Base-by-base conservation (phyloP, 2,888 invertebrate genomes). In the Andrena trimmerana region DNA sequence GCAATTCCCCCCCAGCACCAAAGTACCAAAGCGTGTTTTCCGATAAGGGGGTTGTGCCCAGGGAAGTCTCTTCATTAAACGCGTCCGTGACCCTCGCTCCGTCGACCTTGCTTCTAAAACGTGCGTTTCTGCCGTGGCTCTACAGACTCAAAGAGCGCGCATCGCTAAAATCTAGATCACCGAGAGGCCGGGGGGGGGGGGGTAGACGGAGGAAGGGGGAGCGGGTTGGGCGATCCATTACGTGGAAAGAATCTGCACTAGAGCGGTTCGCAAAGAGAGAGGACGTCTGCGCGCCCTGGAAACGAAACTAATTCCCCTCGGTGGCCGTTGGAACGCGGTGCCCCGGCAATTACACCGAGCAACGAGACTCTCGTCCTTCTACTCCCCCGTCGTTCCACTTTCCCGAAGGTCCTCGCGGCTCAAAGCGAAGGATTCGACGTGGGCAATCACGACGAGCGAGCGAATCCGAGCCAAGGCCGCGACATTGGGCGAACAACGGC, bases 151-250 rank as follows among this genome's bases (percentile, higher is more conserved):
- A 13, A 63, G 16, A 48, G 68, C 10, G 42, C 60, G 68, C 59
- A 68, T 60, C 59, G 74, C 4, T 74, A 68, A 68, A 74, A 74
- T 74, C 7, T 74, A 33, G 74, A 68, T 60, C 74, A 33, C 59
- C 3, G 31, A 20, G 36, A 10, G 6, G 6, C 27, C 13, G 3
- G 1, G 20, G 20, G 20, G 20, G 20, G 20, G 27, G 7, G 8
- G 36, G 7, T 20, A 8, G 57, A 57, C 10, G 20, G 24, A 24
- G 20, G 10, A n/a, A 2, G 2, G 20, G 10, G 27, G 0, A 65
- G 24, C 13, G 31, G 20, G 8, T 24, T 42, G 63, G 13, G 63
- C 5, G 63, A 77, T 77, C 76, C 31, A 63, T 71, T 63, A 65
- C 65, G 8, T 3, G 20, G 29, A 71, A 63, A 65, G 57, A 65